Percentiles rank a stretch among this genome's conserved stretches.
Conservation (phyloP, 2,888 invertebrate genomes). For the Caenorhabditis sp. region DNA sequence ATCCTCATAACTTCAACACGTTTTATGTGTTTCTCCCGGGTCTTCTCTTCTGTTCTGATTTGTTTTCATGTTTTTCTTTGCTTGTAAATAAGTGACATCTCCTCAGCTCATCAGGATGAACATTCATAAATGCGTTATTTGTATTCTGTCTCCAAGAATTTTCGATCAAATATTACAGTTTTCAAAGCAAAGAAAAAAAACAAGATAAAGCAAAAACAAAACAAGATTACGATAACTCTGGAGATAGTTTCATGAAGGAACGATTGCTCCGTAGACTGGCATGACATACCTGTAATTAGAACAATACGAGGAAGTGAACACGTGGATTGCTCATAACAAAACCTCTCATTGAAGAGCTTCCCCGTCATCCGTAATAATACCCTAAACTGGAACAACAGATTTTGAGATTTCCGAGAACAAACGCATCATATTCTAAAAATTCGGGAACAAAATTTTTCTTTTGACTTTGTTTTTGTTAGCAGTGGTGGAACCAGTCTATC, state of each 20-base stretch:
- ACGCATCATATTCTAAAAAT: conserved; percentile 2
- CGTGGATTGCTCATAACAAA: background rate
- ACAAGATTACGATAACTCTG: background rate
- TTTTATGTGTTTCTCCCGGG: conserved; percentile 36
- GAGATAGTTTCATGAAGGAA: conserved; percentile 1
- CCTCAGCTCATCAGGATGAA: conserved; percentile 1
- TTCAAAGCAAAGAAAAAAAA: conserved; percentile 11
- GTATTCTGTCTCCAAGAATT: background rate
- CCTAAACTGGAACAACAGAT: background rate
- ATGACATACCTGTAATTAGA: conserved; percentile 47
- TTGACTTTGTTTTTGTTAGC: no score
- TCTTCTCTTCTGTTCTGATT: conserved; percentile 22
- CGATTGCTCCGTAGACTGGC: conserved; percentile 53
- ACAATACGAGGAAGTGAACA: background rate
- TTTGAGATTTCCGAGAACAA: conserved; percentile 19
- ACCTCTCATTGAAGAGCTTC: background rate
- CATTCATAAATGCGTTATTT: conserved; percentile 22
- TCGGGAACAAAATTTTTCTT: background rate
- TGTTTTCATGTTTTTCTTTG: background rate
- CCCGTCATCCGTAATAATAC: conserved; percentile 17
- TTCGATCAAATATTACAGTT: background rate
- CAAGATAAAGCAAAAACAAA: no score
- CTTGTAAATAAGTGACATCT: conserved; percentile 11
- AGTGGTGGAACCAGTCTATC: no score
- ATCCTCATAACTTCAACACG: conserved; percentile 22